phyloP scores from a whole-genome alignment of 2,888 invertebrate genomes.

The Hipparchia sbordonii region DNA sequence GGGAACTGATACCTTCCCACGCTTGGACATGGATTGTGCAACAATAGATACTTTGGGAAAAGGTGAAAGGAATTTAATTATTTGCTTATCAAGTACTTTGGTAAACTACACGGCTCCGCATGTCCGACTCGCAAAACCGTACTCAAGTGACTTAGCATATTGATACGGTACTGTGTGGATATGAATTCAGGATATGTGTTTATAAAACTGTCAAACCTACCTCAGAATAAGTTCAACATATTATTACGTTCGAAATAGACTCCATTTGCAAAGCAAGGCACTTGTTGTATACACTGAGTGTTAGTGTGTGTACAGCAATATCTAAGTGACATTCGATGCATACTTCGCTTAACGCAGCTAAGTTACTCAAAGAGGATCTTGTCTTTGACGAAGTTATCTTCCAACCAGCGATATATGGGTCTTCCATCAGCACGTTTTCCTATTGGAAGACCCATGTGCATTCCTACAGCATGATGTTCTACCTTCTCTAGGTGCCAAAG shows the following conservation, averaged over 20 bases:
- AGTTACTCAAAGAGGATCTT: too few species aligned
- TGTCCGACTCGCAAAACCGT: not conserved
- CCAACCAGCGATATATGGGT: too few species aligned
- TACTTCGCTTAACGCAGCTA: too few species aligned
- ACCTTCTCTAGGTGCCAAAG: too few species aligned
- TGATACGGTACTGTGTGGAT: not conserved
- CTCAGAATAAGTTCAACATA: not conserved
- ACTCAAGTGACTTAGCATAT: not conserved
- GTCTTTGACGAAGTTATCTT: too few species aligned
- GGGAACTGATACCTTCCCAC: slow-evolving; percentile 59
- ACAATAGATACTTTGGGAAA: slow-evolving; percentile 60
- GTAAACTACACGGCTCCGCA: not conserved
- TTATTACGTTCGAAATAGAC: not conserved
- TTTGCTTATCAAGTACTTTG: slow-evolving; percentile 12
- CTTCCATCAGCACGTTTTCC: too few species aligned
- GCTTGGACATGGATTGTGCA: slow-evolving; percentile 56
- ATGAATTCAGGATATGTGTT: not conserved
- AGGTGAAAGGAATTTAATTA: slow-evolving; percentile 55
- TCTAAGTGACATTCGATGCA: too few species aligned
- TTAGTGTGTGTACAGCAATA: too few species aligned
- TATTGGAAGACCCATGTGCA: too few species aligned
- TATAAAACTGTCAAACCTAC: not conserved
- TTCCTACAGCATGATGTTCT: too few species aligned
- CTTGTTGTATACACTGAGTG: too few species aligned
- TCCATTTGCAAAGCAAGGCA: not conserved